phyloP scores from a whole-genome alignment of 2,888 invertebrate species.

The Spodoptera picta region DNA sequence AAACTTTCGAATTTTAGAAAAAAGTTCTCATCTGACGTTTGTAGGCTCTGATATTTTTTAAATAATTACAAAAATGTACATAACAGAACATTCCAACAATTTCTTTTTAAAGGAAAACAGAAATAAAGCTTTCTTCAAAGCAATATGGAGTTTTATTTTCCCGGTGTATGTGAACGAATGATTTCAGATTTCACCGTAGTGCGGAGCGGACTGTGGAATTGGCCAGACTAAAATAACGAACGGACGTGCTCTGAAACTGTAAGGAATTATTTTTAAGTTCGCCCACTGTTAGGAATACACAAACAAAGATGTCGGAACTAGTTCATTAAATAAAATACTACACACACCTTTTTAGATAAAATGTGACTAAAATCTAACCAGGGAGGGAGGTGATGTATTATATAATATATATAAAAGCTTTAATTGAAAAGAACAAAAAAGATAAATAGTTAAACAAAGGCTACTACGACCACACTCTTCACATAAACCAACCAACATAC shows the following conservation, averaged over 20 bases:
- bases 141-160: slow-evolving; percentile 59
- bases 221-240: slow-evolving; percentile 81
- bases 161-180: slow-evolving; percentile 57
- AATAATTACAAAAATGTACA: slow-evolving; percentile 1
- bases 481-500: too few species aligned
- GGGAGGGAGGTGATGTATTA: too few species aligned
- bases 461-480: too few species aligned
- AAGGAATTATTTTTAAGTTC: slow-evolving; percentile 79
- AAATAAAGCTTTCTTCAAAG: slow-evolving; percentile 52
- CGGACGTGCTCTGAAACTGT: slow-evolving; percentile 81
- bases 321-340: slow-evolving; percentile 43
- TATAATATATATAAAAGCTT: too few species aligned
- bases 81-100: slow-evolving; percentile 22
- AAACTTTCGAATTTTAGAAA: too few species aligned
- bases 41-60: too few species aligned
- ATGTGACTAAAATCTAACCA: too few species aligned
- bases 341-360: background rate
- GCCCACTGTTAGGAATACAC: slow-evolving; percentile 58
- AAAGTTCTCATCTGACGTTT: too few species aligned
- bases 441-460: too few species aligned
- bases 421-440: too few species aligned
- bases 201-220: slow-evolving; percentile 75
- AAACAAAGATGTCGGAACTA: slow-evolving; percentile 58
- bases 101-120: slow-evolving; percentile 29
- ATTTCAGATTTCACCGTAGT: slow-evolving; percentile 73